These are phyloP conservation scores for Agonopterix arenella DNA, from an alignment of 2,888 invertebrate species.

Conservation along the genomic window DNA sequence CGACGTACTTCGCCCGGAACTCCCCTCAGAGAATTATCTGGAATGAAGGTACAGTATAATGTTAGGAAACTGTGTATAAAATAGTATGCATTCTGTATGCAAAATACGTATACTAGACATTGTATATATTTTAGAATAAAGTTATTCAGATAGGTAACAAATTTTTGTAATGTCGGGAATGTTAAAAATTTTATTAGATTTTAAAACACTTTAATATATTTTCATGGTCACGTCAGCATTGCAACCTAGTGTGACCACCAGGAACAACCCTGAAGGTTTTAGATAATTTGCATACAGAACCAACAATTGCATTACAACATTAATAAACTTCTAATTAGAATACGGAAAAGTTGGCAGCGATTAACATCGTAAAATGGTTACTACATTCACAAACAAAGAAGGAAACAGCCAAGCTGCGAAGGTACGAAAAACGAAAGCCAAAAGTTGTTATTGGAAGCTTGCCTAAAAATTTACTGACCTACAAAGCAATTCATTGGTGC, in stretches of 20 bases:
- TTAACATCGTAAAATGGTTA: not conserved
- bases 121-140: no score
- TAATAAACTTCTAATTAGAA: no score
- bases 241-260: no score
- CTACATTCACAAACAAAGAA: not conserved
- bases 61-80: not conserved
- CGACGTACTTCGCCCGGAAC: constrained; percentile 68
- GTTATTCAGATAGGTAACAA: no score
- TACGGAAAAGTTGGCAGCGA: not conserved
- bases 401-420: constrained; percentile 22
- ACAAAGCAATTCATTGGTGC: constrained; percentile 67
- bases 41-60: constrained; percentile 21
- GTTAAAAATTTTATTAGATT: no score
- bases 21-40: constrained; percentile 71
- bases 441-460: constrained; percentile 38
- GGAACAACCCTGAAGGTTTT: no score
- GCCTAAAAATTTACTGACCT: constrained; percentile 66
- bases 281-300: not conserved
- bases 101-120: no score
- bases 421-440: constrained; percentile 27
- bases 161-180: no score
- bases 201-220: no score
- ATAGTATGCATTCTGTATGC: no score
- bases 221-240: no score
- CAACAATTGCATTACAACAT: no score